Evolutionary conservation across 1,140 invertebrate genomes (phyloP).

Genomic region (Drosophila arawakana): DNA sequence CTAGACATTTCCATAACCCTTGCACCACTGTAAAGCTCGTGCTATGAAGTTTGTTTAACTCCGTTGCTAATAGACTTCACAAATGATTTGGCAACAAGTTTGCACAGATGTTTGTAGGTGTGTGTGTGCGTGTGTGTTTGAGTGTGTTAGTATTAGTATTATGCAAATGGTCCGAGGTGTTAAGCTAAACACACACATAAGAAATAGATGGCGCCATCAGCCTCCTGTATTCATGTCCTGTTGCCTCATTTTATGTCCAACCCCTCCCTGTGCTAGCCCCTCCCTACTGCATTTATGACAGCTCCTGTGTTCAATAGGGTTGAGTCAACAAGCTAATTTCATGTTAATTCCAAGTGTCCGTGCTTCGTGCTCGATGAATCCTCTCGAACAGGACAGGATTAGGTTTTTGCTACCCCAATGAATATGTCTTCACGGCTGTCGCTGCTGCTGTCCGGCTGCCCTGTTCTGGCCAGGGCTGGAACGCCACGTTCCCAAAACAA

Average conservation of each 20-base stretch:
- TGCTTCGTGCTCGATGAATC: constrained; percentile 15
- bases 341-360: constrained; percentile 56
- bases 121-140: neutral
- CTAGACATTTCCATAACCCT: constrained; percentile 3
- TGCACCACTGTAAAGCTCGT: constrained; percentile 25
- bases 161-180: constrained; percentile 42
- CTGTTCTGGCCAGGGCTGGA: constrained; percentile 3
- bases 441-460: neutral
- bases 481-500: neutral
- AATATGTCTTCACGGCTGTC: constrained; percentile 35
- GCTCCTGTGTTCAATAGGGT: constrained; percentile 44
- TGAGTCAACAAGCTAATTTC: constrained; percentile 56
- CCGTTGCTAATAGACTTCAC: constrained; percentile 72
- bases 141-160: constrained; percentile 18
- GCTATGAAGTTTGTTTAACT: constrained; percentile 65
- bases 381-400: constrained; percentile 7
- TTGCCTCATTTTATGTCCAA: constrained; percentile 40
- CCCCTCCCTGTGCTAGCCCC: neutral
- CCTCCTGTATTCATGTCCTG: constrained; percentile 54
- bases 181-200: constrained; percentile 18
- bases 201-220: constrained; percentile 22
- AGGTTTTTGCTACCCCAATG: constrained; percentile 34
- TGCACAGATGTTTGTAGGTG: constrained; percentile 22
- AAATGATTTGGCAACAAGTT: constrained; percentile 66
- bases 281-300: constrained; percentile 12